Conservation (phyloP, 2,888 invertebrate genomes). For the Suillia variegata region DNA sequence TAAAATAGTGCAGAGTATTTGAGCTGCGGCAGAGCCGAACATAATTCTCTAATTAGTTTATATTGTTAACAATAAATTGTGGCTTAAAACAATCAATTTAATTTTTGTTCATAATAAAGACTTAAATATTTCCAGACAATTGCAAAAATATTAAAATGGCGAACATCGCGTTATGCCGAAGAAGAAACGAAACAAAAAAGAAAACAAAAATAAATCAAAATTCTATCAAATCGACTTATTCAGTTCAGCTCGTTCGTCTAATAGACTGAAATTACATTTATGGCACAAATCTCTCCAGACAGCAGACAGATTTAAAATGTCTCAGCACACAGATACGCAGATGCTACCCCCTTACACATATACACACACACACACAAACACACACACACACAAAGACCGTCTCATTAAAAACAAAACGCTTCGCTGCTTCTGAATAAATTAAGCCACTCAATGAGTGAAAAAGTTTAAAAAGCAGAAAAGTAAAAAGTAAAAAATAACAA, state of each 20-base stretch:
- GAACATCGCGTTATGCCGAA: background rate
- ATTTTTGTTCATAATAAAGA: too few species aligned
- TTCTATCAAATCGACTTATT: too few species aligned
- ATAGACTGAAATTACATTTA: too few species aligned
- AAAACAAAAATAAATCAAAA: background rate
- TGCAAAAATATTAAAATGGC: background rate
- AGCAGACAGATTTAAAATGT: constrained; percentile 12
- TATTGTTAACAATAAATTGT: background rate
- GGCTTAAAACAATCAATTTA: background rate
- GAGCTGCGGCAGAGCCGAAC: too few species aligned
- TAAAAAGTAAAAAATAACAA: too few species aligned
- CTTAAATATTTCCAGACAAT: background rate
- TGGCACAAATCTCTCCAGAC: constrained; percentile 6
- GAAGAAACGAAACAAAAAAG: too few species aligned
- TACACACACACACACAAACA: background rate
- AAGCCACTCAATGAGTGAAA: background rate
- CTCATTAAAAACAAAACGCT: constrained; percentile 16
- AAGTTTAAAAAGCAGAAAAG: background rate
- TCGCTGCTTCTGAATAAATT: constrained; percentile 14
- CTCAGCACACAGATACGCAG: background rate
- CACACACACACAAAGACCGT: constrained; percentile 6
- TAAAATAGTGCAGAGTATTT: too few species aligned
- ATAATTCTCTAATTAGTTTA: background rate
- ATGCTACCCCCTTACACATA: background rate
- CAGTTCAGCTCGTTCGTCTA: too few species aligned